Evolutionary conservation across 1,140 invertebrate species (phyloP).

Genomic region (Nebria ingens): DNA sequence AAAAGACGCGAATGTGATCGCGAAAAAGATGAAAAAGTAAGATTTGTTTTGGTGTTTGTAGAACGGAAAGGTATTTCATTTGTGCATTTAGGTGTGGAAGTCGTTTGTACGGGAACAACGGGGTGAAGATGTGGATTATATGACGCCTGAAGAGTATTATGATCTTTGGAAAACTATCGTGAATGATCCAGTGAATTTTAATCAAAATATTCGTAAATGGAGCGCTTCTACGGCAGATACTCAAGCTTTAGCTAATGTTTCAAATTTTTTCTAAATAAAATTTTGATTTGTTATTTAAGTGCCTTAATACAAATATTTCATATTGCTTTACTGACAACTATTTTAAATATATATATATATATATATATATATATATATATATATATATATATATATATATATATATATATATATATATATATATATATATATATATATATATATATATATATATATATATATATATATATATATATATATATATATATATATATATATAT

Average conservation of each 20-base stretch:
- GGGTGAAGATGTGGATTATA: not conserved
- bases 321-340: too few relatives aligned
- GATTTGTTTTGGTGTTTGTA: not conserved
- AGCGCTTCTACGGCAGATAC: not conserved
- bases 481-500: too few relatives aligned
- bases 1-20: not conserved
- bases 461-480: too few relatives aligned
- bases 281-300: not conserved
- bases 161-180: not conserved
- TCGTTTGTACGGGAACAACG: not conserved
- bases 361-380: too few relatives aligned
- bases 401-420: too few relatives aligned
- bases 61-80: not conserved
- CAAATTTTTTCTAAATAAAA: not conserved
- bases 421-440: too few relatives aligned
- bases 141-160: not conserved
- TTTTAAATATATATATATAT: too few relatives aligned
- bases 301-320: not conserved
- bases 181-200: not conserved
- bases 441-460: too few relatives aligned
- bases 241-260: not conserved
- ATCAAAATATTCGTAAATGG: slow-evolving; percentile 1
- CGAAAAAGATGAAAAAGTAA: not conserved
- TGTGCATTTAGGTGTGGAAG: not conserved
- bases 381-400: too few relatives aligned